Evolutionary conservation across 2,888 invertebrate species (phyloP).

Genomic region (Drosophila tripunctata): DNA sequence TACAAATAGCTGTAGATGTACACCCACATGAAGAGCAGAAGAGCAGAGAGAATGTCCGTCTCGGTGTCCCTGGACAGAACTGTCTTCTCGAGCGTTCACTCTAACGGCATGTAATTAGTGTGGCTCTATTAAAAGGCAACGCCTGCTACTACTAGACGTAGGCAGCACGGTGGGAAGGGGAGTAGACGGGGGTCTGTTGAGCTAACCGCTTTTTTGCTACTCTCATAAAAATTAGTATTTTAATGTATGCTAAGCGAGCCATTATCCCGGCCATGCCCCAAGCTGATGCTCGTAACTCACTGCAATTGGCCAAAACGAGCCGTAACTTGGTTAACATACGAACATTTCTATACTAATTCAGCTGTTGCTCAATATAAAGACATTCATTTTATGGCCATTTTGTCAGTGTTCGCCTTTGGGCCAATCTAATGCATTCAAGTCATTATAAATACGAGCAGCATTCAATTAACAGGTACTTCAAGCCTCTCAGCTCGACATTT

Average conservation of each 20-base stretch:
- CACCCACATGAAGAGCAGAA: constrained; percentile 4
- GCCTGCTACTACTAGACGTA: constrained; percentile 64
- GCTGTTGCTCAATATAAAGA: constrained; percentile 37
- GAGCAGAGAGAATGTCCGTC: constrained; percentile 9
- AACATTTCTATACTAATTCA: background rate
- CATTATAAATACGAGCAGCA: constrained; percentile 64
- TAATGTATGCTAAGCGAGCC: constrained; percentile 79
- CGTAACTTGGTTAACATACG: background rate
- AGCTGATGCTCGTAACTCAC: constrained; percentile 47
- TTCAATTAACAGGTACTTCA: constrained; percentile 71
- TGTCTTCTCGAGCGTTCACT: constrained; percentile 67
- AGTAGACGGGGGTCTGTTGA: background rate
- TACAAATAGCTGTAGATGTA: background rate
- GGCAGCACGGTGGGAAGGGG: constrained; percentile 10
- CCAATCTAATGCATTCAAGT: constrained; percentile 39
- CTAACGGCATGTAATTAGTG: constrained; percentile 80
- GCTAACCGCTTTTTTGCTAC: constrained; percentile 61
- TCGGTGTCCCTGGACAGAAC: constrained; percentile 9
- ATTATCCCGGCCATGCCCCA: constrained; percentile 69
- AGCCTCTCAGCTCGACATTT: constrained; percentile 7
- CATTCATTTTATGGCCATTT: constrained; percentile 39
- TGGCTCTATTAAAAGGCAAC: constrained; percentile 79
- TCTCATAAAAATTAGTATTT: constrained; percentile 78
- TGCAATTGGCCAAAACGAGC: constrained; percentile 46
- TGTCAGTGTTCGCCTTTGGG: constrained; percentile 17